phyloP scores from a whole-genome alignment of 2,797 vertebrate genomes.

The Labeo calbasu region DNA sequence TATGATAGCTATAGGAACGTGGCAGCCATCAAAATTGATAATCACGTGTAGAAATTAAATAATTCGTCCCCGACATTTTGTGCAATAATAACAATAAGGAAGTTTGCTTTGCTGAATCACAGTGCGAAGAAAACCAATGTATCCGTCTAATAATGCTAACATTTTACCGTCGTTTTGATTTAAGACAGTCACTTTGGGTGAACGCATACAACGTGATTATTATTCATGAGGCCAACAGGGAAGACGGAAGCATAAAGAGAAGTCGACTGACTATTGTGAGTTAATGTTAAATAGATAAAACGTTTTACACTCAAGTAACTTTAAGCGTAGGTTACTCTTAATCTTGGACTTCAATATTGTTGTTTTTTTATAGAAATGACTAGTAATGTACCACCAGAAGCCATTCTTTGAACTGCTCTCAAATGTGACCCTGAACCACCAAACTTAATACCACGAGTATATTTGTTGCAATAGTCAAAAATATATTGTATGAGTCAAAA shows the following conservation, averaged over 20 bases:
- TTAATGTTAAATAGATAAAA: not conserved
- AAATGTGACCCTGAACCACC: too few species aligned
- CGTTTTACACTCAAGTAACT: not conserved
- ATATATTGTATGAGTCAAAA: too few species aligned
- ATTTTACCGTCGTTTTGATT: not conserved
- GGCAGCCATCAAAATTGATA: not conserved
- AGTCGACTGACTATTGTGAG: not conserved
- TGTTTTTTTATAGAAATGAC: not conserved
- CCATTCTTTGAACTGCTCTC: too few species aligned
- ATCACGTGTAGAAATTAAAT: not conserved
- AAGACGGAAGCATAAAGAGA: not conserved
- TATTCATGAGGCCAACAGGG: too few species aligned
- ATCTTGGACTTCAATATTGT: not conserved
- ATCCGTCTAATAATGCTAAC: too few species aligned
- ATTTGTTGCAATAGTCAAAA: too few species aligned
- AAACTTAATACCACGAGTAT: too few species aligned
- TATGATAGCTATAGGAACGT: not conserved
- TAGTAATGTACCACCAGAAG: not conserved
- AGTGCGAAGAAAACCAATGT: not conserved
- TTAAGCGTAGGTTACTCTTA: not conserved
- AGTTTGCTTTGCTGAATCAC: not conserved
- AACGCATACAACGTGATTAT: not conserved
- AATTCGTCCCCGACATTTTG: not conserved
- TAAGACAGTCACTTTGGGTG: not conserved
- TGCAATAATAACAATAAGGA: not conserved